A percentile compares a stretch with the other conserved stretches of the same genome.
Evolutionary conservation across 2,888 invertebrate species (phyloP).

Genomic region (Drosophila eohydei): DNA sequence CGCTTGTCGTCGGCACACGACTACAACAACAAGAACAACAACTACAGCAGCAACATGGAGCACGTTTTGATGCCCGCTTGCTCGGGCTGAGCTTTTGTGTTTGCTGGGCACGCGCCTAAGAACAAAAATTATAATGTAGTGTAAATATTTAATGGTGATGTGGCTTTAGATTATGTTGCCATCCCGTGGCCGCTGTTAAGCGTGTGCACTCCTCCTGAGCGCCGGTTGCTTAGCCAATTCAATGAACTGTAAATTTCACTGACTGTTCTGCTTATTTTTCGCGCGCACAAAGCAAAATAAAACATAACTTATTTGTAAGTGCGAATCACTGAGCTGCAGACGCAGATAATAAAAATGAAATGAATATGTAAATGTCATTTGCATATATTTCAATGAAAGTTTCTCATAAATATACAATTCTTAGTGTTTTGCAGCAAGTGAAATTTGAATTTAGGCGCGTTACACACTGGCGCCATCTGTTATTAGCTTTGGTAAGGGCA

Average conservation of each 20-base stretch:
- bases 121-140: slow-evolving; percentile 77
- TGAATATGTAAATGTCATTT: slow-evolving; percentile 11
- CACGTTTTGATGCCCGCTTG: slow-evolving; percentile 1
- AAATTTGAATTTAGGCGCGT: slow-evolving; percentile 20
- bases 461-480: slow-evolving; percentile 32
- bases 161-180: slow-evolving; percentile 68
- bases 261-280: slow-evolving; percentile 19
- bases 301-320: slow-evolving; percentile 33
- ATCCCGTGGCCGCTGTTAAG: slow-evolving; percentile 69
- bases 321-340: slow-evolving; percentile 36
- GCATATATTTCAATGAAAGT: slow-evolving; percentile 13
- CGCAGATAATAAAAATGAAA: slow-evolving; percentile 38
- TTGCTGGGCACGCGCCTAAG: slow-evolving; percentile 56
- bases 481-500: not conserved
- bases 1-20: slow-evolving; percentile 41
- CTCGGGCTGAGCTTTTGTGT: slow-evolving; percentile 31
- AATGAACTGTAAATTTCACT: slow-evolving; percentile 67
- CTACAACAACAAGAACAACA: slow-evolving; percentile 19
- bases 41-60: slow-evolving; percentile 9
- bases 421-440: not conserved
- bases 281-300: slow-evolving; percentile 22
- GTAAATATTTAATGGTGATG: slow-evolving; percentile 80
- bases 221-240: slow-evolving; percentile 56
- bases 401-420: slow-evolving; percentile 16
- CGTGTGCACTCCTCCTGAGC: slow-evolving; percentile 41